A percentile compares a stretch with the other conserved stretches of the same genome.
Evolutionary conservation across 2,113 vertebrate species (phyloP).

Genomic region (Myiozetetes cayanensis): DNA sequence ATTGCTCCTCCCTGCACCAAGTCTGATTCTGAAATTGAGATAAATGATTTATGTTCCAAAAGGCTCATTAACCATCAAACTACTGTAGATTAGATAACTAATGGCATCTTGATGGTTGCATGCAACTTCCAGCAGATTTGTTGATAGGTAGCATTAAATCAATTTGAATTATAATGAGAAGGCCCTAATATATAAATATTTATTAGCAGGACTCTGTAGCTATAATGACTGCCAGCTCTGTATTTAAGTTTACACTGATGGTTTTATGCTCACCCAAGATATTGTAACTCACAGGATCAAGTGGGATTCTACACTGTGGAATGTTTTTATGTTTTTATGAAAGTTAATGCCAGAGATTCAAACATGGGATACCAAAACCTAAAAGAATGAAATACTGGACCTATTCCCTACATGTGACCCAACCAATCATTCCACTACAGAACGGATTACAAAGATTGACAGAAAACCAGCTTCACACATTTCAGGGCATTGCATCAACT

Average conservation of each 20-base stretch:
- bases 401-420: background rate
- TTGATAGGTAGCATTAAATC: conserved; percentile 13
- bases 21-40: conserved; percentile 14
- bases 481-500: background rate
- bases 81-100: background rate
- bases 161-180: background rate
- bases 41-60: conserved; percentile 15
- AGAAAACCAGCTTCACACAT: background rate
- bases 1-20: background rate
- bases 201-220: background rate
- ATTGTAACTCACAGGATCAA: background rate
- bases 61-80: background rate
- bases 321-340: too few species aligned
- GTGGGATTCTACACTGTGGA: background rate
- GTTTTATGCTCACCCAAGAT: background rate
- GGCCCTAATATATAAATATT: background rate
- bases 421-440: background rate
- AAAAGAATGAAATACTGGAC: background rate
- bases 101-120: background rate
- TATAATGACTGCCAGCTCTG: background rate
- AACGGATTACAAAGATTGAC: background rate
- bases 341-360: background rate
- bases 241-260: background rate
- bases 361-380: background rate
- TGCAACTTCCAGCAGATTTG: background rate